Evolutionary conservation across 1,140 invertebrate genomes (phyloP).

Genomic region (Maconellicoccus hirsutus): DNA sequence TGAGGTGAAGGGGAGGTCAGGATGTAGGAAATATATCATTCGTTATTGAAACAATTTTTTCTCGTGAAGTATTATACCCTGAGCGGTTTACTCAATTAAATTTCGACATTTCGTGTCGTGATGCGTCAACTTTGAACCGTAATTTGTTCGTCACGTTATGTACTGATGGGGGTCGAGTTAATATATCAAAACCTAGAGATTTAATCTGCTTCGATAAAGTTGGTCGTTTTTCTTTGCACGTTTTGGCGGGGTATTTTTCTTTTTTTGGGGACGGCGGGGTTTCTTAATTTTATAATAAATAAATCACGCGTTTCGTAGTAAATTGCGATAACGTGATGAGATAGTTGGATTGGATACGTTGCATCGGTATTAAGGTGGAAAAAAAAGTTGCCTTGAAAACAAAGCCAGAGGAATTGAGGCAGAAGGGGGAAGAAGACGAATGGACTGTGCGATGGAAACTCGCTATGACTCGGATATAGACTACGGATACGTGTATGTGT

Average conservation of each 20-base stretch:
- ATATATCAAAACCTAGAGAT: conserved; percentile 10
- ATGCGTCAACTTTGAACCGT: conserved; percentile 18
- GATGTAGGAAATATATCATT: not conserved
- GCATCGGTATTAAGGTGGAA: not conserved
- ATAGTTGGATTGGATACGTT: not conserved
- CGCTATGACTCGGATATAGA: no score
- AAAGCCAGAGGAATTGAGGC: not conserved
- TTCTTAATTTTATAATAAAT: not conserved
- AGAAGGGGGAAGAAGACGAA: not conserved
- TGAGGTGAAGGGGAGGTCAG: no score
- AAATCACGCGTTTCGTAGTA: not conserved
- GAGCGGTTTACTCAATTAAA: conserved; percentile 20
- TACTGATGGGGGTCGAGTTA: not conserved
- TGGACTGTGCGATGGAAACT: no score
- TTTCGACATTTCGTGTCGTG: conserved; percentile 19
- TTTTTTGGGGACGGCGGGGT: no score
- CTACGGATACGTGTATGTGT: no score
- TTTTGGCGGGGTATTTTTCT: not conserved
- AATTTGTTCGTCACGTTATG: conserved; percentile 21
- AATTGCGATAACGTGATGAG: not conserved
- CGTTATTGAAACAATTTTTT: conserved; percentile 18
- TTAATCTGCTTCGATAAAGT: conserved; percentile 4
- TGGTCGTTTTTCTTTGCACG: not conserved
- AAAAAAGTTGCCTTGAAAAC: not conserved
- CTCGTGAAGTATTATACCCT: not conserved